Conservation (phyloP, 2,113 vertebrate species). For the Delphinapterus leucas region DNA sequence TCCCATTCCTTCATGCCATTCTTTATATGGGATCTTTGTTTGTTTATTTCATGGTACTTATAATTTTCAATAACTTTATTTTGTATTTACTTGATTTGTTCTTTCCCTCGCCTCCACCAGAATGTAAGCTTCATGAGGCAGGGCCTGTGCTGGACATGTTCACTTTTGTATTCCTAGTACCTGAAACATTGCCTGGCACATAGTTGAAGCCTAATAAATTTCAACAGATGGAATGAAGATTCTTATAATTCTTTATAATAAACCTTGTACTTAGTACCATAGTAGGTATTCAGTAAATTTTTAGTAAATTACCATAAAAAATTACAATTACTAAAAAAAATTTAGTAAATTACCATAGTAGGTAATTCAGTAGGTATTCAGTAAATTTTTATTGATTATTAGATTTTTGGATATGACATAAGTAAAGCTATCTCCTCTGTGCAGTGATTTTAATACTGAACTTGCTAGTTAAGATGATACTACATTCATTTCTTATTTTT, state of each 20-base stretch:
- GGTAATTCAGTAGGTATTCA: background rate
- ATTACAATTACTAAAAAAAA: no score
- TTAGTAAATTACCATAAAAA: background rate
- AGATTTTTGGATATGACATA: background rate
- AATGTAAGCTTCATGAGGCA: background rate
- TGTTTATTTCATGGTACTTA: background rate
- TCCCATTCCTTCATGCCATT: background rate
- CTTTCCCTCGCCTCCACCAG: background rate
- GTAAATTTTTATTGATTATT: background rate
- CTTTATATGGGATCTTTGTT: background rate
- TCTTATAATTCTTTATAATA: conserved; percentile 13
- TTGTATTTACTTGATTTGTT: background rate
- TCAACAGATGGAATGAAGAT: background rate
- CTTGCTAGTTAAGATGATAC: background rate
- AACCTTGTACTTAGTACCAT: background rate
- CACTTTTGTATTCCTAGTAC: background rate
- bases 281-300: background rate
- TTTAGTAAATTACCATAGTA: background rate
- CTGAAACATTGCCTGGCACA: background rate
- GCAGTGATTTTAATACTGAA: background rate
- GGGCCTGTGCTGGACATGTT: background rate
- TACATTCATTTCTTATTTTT: conserved; percentile 1
- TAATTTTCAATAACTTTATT: background rate
- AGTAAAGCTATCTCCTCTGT: background rate
- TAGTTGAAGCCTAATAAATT: background rate